Base-by-base conservation (phyloP, 2,888 invertebrate species). In the Sesamia inferens region DNA sequence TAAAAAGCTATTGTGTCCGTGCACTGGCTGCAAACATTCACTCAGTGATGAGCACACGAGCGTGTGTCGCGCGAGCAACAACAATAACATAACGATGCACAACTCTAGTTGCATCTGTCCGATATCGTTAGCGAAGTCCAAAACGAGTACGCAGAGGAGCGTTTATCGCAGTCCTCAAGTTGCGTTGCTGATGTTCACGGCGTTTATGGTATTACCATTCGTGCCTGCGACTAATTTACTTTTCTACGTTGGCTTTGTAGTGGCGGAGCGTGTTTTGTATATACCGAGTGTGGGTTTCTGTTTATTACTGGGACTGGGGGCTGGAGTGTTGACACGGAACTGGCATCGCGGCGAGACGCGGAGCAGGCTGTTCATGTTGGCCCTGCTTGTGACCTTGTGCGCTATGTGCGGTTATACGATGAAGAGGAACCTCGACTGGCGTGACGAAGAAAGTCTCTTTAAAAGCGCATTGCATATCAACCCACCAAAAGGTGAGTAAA, bases 221-320 rank as follows among this genome's bases (percentile, higher is more conserved):
- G 97, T 99, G 90, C 99, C 99, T 82, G 99, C 99, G 81, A 98
- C 99, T 88, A 99, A 99, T 97, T 96, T 99, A 88, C 98, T 99
- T 94, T 99, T 99, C 96, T 99, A 99, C 94, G 99, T 99, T 78
- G 99, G 99, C 67, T 99, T 99, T 94, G 99, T 99, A 85, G 98
- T 99, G 72, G 99, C 99, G 76, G 99, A 99, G 96, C 97, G 99
- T 83, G 98, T 99, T 84, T 97, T 99, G 83, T 99, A 99, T 96
- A 97, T 99, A 93, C 99, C 99, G 68, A 99, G 99, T 96, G 98
- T 99, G 90, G 99, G 99, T 70, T 98, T 98, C 94, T 99, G 99
- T 95, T 97, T 99, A 88, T 96, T 99, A 83, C 96, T 99, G 78
- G 99, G 98, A 69, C 95, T 98, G 85, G 98, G 98, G 58, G 94